phyloP scores from a whole-genome alignment of 2,888 invertebrate genomes.

The Gymnosoma rotundatum region DNA sequence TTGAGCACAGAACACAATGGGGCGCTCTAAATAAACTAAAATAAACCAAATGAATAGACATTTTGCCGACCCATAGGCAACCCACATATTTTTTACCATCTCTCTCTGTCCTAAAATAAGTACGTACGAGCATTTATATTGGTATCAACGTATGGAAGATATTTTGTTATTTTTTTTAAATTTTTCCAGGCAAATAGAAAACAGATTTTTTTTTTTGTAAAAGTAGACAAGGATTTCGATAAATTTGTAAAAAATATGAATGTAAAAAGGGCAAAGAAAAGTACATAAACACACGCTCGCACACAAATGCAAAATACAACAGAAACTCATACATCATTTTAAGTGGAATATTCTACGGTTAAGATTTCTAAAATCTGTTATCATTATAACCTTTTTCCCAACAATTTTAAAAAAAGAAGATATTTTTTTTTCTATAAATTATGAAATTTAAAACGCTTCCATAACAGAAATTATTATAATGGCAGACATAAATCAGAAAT shows the following conservation, averaged over 20 bases:
- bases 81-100: not conserved
- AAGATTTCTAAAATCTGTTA: slow-evolving; percentile 22
- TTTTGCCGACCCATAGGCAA: slow-evolving; percentile 12
- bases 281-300: not conserved
- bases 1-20: slow-evolving; percentile 15
- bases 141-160: not conserved
- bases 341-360: slow-evolving; percentile 3
- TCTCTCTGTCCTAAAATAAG: not conserved
- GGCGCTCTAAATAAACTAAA: slow-evolving; percentile 24
- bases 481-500: slow-evolving; percentile 38
- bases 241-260: slow-evolving; percentile 42
- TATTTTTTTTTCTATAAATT: too few species aligned
- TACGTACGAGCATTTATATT: too few species aligned
- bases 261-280: not conserved
- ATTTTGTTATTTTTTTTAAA: slow-evolving; percentile 5
- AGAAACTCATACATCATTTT: slow-evolving; percentile 31
- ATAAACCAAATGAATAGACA: not conserved
- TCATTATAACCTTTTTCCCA: too few species aligned
- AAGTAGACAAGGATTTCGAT: slow-evolving; percentile 44
- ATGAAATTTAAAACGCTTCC: not conserved
- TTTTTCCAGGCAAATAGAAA: slow-evolving; percentile 27
- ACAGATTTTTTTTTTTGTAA: slow-evolving; percentile 28
- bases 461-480: not conserved
- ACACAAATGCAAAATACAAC: not conserved
- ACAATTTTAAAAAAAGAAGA: too few species aligned